Evolutionary conservation across 2,888 invertebrate genomes (phyloP), one percentile per base, ranked within the genome.

Genomic region (Acrocyrtus sp.): DNA sequence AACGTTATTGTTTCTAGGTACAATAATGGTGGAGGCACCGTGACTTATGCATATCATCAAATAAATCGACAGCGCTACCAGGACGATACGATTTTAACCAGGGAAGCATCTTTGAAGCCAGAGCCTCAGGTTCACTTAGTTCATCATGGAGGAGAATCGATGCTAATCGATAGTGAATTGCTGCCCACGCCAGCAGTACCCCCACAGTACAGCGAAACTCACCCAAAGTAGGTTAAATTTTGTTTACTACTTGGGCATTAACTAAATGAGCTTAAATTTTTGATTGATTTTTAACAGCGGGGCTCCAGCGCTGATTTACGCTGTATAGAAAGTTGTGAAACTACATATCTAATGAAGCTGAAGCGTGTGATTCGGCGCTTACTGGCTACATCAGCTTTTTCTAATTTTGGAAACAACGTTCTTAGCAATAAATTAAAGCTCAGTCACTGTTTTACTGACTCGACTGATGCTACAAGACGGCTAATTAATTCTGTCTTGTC

Each of bases 131-230:
- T 54, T 19, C 5, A 27, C 19, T 24, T 73, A 39, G 61, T 61
- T 24, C 67, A 53, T n/a, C 48, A 76, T 22, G 63, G 72, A 22
- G 27, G 73, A 39, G 76, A 76, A 17, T 45, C 68, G 47, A 66
- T 72, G 54, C 67, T n/a, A n/a, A n/a, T n/a, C n/a, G n/a, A n/a
- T n/a, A n/a, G n/a, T n/a, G n/a, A n/a, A n/a, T n/a, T n/a, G n/a
- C n/a, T n/a, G n/a, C n/a, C 62, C 29, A 81, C n/a, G n/a, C n/a
- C 81, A 4, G 80, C 80, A 5, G 27, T 79, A n/a, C 81, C 81
- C 26, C 81, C 81, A 5, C 78, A 78, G 57, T 81, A 81, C 68
- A 77, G 76, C 43, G 80, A 77, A 70, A 79, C 79, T 24, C 81
- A 81, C 75, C 80, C 80, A 21, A 80, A 81, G 81, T 81, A 68